Base-by-base conservation (phyloP, 2,113 vertebrate genomes). In the Phyllostomus hastatus region DNA sequence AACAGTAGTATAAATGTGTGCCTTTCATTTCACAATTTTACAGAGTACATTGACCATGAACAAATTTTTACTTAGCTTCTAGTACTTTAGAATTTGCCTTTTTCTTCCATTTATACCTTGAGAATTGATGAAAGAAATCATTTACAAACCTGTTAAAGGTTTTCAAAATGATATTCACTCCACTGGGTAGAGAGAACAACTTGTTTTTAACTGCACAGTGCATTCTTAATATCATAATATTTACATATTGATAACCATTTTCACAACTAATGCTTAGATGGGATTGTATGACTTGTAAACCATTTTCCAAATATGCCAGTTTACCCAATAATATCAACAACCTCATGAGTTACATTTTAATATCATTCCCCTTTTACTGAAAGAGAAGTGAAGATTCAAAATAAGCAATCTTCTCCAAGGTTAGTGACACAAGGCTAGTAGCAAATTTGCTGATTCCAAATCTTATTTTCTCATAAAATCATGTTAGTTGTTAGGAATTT, bases 191-290 rank as follows among this genome's bases (percentile, higher is more conserved):
- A 64, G 46, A 95, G 19, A 84, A 93, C 5, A 95, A 43, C 2
- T 43, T 38, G 11, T 64, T 69, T 87, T 91, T 91, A 70, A 73
- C 16, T 46, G 33, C 26, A 41, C 10, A 31, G 20, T 48, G 2
- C 33, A 59, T 67, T 90, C 35, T 76, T 84, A 8, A 35, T 73
- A 99, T 91, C 99, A 98, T 98, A 99, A 38, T 91, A 38, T 78
- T 76, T 75, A 54, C 12, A 41, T 67, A 41, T 8, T n/a, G 50
- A 70, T 85, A 90, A 48, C 48, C 11, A 52, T 17, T 92, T 75
- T 69, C 22, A 69, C 69, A 73, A 41, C 26, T 76, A 78, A 88
- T 70, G 41, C 7, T 64, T 70, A 69, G 15, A 78, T 76, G 46
- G 16, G 46, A 79, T 46, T 64, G 22, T 24, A 61, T n/a, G 24